A percentile compares a stretch with the other conserved stretches of the same genome.
These are phyloP conservation scores for Ophion ellenae DNA, from an alignment of 2,888 invertebrate species.

Conservation along the genomic window DNA sequence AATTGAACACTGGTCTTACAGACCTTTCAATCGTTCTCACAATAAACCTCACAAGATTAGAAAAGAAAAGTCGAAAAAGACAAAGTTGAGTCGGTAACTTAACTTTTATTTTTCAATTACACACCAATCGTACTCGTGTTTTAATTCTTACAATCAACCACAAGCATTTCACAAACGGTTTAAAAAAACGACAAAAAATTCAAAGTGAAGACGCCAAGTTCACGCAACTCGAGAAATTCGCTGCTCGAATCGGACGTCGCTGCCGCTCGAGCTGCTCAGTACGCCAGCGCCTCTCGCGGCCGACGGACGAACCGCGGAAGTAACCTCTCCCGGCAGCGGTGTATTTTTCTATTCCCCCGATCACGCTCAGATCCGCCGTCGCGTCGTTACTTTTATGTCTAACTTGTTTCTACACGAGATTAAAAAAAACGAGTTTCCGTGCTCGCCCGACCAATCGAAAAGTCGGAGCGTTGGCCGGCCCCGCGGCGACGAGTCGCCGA, in stretches of 20 bases:
- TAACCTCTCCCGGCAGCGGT: conserved; percentile 3
- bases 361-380: neutral
- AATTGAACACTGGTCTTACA: too few species aligned
- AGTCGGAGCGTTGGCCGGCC: neutral
- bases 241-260: neutral
- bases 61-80: too few species aligned
- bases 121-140: too few species aligned
- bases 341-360: neutral
- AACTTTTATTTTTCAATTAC: too few species aligned
- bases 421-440: neutral
- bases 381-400: neutral
- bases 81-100: too few species aligned
- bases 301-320: neutral
- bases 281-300: neutral
- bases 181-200: neutral
- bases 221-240: neutral
- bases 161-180: neutral
- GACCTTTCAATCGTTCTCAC: too few species aligned
- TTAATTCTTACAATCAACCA: too few species aligned
- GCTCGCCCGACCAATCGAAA: neutral
- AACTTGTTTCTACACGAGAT: neutral
- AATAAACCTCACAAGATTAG: too few species aligned
- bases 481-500: neutral
- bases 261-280: neutral
- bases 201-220: neutral